Percentiles rank a stretch among this genome's conserved stretches.
Conservation (phyloP, 1,140 invertebrate genomes). For the Eriocheir sinensis region DNA sequence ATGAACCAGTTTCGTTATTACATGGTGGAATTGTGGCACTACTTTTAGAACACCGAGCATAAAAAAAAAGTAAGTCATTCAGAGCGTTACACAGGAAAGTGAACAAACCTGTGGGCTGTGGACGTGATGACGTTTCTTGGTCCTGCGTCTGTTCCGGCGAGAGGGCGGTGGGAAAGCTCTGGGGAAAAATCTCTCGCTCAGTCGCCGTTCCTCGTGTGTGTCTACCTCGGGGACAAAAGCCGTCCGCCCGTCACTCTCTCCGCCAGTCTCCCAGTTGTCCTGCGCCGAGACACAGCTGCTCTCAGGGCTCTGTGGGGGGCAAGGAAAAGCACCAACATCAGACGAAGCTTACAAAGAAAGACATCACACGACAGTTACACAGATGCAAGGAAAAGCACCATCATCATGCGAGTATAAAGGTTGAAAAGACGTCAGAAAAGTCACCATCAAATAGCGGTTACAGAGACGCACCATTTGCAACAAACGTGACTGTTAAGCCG, state of each 20-base stretch:
- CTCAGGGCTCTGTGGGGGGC: constrained; percentile 42
- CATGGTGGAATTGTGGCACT: no score
- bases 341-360: background rate
- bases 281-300: constrained; percentile 69
- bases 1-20: no score
- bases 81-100: background rate
- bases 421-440: no score
- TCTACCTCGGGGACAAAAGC: background rate
- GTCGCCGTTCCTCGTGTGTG: constrained; percentile 61
- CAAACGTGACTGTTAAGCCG: no score
- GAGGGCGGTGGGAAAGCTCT: constrained; percentile 58
- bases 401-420: no score
- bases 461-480: no score
- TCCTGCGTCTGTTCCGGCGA: constrained; percentile 53
- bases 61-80: background rate
- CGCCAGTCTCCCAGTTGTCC: constrained; percentile 69
- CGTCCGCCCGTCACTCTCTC: constrained; percentile 47
- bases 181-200: constrained; percentile 62
- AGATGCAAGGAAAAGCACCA: no score
- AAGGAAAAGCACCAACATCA: background rate
- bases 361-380: no score
- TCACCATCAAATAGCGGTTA: no score
- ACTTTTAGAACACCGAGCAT: no score
- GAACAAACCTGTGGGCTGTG: constrained; percentile 62
- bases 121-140: constrained; percentile 65